A percentile compares a stretch with the other conserved stretches of the same genome.
Conservation (phyloP, 2,113 vertebrate species). For the Illadopsis cleaveri region DNA sequence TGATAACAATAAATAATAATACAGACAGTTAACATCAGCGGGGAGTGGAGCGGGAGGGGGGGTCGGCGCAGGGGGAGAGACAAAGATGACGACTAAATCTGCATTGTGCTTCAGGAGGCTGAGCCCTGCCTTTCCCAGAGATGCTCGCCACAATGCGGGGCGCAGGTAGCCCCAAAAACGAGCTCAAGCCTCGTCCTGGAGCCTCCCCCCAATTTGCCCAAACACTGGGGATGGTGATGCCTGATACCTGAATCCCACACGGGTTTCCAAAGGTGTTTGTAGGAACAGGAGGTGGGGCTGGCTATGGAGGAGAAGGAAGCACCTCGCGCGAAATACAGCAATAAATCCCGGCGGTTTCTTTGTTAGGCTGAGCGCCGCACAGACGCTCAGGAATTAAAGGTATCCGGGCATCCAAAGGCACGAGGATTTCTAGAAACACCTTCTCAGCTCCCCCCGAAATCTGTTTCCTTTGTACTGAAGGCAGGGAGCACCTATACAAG, state of each 20-base stretch:
- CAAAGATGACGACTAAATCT: slow-evolving; percentile 53
- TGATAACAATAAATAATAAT: slow-evolving; percentile 58
- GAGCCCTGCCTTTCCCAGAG: neutral
- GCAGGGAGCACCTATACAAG: neutral
- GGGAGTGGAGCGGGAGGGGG: neutral
- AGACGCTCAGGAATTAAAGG: neutral
- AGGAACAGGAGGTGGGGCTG: neutral
- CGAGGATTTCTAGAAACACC: neutral
- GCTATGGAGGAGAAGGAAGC: neutral
- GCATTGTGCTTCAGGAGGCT: neutral
- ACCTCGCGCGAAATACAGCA: neutral
- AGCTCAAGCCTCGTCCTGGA: neutral
- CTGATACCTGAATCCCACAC: neutral
- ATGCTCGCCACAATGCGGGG: neutral
- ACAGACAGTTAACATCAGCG: slow-evolving; percentile 43
- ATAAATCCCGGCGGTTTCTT: neutral
- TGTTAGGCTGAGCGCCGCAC: neutral
- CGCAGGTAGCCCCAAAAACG: neutral
- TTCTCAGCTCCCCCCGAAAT: neutral
- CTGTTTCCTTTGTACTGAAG: neutral
- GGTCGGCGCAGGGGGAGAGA: neutral
- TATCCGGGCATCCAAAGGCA: neutral
- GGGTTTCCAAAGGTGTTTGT: neutral
- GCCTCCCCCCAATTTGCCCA: neutral
- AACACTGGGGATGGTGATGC: rapidly evolving